Base-by-base conservation (phyloP, 2,888 invertebrate species). In the Carpatolechia fugitivella region DNA sequence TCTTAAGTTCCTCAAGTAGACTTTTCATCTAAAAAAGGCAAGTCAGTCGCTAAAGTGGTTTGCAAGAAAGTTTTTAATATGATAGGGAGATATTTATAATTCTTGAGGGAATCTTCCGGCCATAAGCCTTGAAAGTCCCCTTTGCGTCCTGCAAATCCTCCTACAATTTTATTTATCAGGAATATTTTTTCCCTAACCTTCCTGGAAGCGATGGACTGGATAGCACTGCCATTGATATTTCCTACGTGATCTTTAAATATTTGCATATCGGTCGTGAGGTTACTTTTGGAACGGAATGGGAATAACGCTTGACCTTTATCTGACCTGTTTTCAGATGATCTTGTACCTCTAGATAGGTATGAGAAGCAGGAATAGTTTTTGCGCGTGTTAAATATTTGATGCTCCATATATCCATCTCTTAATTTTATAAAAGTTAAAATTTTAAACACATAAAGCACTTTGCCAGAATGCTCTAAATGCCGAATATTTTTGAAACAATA, bases 121-220 rank as follows among this genome's bases (percentile, higher is more conserved):
- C 70, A 71, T 74, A 75, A 76, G 70, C 73, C 65, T 66, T 68
- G 72, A 77, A 82, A 76, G 62, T 83, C 85, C 80, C 84, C 54
- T 10, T 80, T 66, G 85, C 69, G 76, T 78, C 71, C 74, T 83
- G 60, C 64, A 66, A 61, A 64, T 72, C 75, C 69, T 71, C 65
- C 57, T 64, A 62, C 59, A 62, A n/a, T n/a, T 70, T 67, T 74
- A 69, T 80, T 76, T 71, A 63, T 6, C 63, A 63, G 59, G 70
- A 68, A 69, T 70, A 74, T 69, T 73, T 65, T 68, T 64, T 58
- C 61, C 57, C 61, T 64, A 24, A 24, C 24, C 58, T 35, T 36
- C 18, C 24, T 14, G 16, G 52, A 30, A 40, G 49, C 53, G 44
- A 54, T 53, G 52, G 56, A 49, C 52, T 41, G 49, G 52, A 40